Percentiles rank a stretch among this genome's conserved stretches.
Evolutionary conservation across 1,140 invertebrate species (phyloP).

Genomic region (Mizuhopecten yessoensis): DNA sequence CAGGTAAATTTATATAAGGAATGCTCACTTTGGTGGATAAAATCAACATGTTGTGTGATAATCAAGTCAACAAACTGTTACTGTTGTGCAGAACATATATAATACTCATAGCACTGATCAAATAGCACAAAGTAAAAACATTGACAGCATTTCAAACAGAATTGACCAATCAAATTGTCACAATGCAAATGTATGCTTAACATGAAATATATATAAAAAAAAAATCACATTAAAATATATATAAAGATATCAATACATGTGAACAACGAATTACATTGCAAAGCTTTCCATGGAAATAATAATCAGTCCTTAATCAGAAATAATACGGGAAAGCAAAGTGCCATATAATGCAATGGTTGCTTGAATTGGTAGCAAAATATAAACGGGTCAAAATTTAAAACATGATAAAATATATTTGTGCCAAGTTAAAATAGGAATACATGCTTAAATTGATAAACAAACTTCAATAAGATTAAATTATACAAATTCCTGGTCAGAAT

Average conservation of each 20-base stretch:
- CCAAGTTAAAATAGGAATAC: background rate
- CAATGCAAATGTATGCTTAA: background rate
- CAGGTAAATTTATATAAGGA: no score
- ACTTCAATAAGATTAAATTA: background rate
- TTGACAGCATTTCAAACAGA: constrained; percentile 26
- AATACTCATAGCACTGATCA: background rate
- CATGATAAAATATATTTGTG: background rate
- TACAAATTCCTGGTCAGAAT: no score
- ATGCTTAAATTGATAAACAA: background rate
- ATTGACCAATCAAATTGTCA: background rate
- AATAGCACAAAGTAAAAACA: constrained; percentile 17
- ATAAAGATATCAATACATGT: background rate
- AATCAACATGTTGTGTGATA: no score
- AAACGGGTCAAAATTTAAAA: background rate
- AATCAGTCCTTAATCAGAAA: background rate
- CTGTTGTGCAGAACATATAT: background rate
- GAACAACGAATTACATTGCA: constrained; percentile 8
- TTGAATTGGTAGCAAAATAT: background rate
- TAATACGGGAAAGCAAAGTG: constrained; percentile 12
- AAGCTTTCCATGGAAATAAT: background rate
- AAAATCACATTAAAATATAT: background rate
- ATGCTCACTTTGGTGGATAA: no score
- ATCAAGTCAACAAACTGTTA: no score
- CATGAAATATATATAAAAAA: background rate
- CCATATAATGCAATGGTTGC: background rate